Evolutionary conservation across 2,888 invertebrate species (phyloP), one percentile per base, ranked within the genome.

Genomic region (Notodonta ziczac): DNA sequence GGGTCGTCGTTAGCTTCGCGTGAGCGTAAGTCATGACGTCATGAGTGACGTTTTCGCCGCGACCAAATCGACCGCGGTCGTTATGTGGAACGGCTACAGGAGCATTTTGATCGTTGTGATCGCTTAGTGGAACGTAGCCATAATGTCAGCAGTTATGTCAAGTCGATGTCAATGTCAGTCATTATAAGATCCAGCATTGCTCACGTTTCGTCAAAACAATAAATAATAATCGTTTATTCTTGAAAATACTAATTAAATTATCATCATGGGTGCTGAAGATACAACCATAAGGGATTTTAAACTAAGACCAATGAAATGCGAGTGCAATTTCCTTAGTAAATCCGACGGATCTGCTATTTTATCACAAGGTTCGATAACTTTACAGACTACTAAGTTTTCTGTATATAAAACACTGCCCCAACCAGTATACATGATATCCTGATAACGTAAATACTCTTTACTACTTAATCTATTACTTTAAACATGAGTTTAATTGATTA

Each of bases 321-420:
- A 97, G 88, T 85, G 97, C 39, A 96, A 96, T 85, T 94, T 95
- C 58, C 88, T 97, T 16, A 96, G 95, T 59, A 95, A 96, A 82
- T 95, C 97, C 0, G 97, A 97, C 90, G 97, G 97, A 13, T 97
- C 97, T 0, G 96, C 96, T 13, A 94, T 97, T 80, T 94, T 97
- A 78, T 95, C 96, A 66, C 97, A 97, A 95, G 97, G 97, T 97
- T 91, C 66, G 55, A 9, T 42, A 42, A 10, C 8, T 9, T 2
- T 42, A 42, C 35, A 42, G 0, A 42, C 42, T 46, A 46, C 5
- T 13, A n/a, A 5, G 46, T n/a, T n/a, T 46, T n/a, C 6, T 46
- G 10, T 46, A 46, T n/a, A 5, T 6, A 46, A 46, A 46, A 10
- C 46, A 7, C 7, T 2, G 9, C 13, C 5, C 4, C 0, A n/a